These are phyloP conservation scores for Microcebus lehilahytsara DNA, from an alignment of 2,113 vertebrate genomes.

Conservation along the genomic window DNA sequence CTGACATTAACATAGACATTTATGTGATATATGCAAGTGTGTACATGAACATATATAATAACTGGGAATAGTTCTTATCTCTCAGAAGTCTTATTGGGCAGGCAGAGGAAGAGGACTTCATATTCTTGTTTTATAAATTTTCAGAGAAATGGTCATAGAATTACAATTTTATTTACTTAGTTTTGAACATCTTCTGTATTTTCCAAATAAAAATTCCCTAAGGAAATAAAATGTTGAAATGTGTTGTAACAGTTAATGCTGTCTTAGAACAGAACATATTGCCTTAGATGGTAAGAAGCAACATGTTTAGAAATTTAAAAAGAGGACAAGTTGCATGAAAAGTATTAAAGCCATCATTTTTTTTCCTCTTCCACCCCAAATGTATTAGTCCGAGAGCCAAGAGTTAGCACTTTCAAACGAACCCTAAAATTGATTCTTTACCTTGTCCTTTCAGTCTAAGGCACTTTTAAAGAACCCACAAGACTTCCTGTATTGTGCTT, in stretches of 20 bases:
- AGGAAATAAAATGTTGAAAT: conserved; percentile 35
- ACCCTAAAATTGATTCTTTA: not conserved
- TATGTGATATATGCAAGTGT: not conserved
- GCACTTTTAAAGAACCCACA: not conserved
- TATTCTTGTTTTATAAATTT: not conserved
- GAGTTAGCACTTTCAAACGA: not conserved
- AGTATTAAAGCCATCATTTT: not conserved
- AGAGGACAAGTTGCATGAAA: not conserved
- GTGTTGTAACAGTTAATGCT: not conserved
- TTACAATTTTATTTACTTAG: not conserved
- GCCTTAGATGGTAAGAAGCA: conserved; percentile 11
- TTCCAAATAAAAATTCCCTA: not conserved
- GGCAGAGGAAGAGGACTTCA: not conserved
- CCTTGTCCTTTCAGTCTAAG: not conserved
- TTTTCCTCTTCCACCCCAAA: not conserved
- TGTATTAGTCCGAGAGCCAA: not conserved
- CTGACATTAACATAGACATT: not conserved
- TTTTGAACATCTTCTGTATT: conserved; percentile 33
- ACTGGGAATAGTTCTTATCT: not conserved
- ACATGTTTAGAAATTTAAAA: conserved; percentile 2
- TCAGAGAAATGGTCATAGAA: not conserved
- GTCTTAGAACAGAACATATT: not conserved
- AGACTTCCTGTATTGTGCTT: not conserved
- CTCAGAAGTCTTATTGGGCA: not conserved
- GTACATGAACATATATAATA: not conserved